Conservation (phyloP, 2,888 invertebrate genomes). For the Rotaria sp. region DNA sequence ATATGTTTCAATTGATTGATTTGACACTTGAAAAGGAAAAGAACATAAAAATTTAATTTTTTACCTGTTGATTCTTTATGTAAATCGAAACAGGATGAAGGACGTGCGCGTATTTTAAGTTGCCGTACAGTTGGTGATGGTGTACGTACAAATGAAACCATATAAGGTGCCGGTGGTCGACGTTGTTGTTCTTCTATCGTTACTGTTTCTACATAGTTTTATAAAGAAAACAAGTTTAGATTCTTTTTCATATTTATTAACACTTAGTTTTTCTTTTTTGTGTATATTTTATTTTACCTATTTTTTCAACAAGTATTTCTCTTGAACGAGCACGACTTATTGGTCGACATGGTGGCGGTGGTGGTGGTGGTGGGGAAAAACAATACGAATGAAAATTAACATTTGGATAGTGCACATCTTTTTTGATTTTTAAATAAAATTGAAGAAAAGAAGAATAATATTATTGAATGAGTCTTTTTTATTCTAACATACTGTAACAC, state of each 20-base stretch:
- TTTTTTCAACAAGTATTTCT: conserved; percentile 23
- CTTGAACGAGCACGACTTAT: background rate
- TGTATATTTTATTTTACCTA: background rate
- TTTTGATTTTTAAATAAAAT: background rate
- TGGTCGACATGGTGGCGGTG: background rate
- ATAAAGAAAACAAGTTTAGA: background rate
- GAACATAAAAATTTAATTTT: background rate
- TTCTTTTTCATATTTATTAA: background rate
- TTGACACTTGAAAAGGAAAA: background rate
- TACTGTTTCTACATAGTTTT: background rate
- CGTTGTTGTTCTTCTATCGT: conserved; percentile 27
- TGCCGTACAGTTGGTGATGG: conserved; percentile 1
- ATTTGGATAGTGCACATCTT: background rate
- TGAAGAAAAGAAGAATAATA: too few species aligned
- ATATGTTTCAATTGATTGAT: background rate
- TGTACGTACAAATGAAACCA: background rate
- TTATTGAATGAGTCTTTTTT: background rate
- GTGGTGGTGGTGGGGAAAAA: background rate
- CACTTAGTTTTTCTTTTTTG: background rate
- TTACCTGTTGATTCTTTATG: conserved; percentile 19
- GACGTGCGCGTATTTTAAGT: background rate
- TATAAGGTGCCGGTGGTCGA: conserved; percentile 6
- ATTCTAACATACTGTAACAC: background rate
- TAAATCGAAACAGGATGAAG: conserved; percentile 7
- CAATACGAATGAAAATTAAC: background rate